Percentiles rank a stretch among this genome's conserved stretches.
phyloP scores from a whole-genome alignment of 2,888 invertebrate genomes.

The Leucophenga montana region DNA sequence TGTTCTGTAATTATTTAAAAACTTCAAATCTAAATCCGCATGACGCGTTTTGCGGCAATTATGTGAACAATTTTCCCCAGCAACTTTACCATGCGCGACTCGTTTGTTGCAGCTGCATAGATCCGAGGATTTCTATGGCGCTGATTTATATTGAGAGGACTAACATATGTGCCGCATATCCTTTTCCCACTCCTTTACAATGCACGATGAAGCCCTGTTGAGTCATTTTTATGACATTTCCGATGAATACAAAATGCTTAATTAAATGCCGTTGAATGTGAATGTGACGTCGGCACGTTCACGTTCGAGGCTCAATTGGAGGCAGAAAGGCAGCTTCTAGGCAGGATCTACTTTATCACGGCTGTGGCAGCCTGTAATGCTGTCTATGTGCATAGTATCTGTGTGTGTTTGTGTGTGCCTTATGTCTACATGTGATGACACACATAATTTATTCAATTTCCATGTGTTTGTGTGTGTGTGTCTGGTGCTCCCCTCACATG shows the following conservation, averaged over 20 bases:
- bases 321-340: conserved; percentile 42
- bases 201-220: background rate
- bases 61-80: background rate
- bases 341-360: conserved; percentile 20
- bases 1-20: conserved; percentile 24
- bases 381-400: background rate
- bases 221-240: conserved; percentile 63
- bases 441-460: conserved; percentile 68
- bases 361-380: conserved; percentile 13
- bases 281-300: background rate
- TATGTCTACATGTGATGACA: conserved; percentile 62
- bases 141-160: conserved; percentile 30
- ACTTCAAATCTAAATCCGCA: conserved; percentile 7
- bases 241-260: conserved; percentile 71
- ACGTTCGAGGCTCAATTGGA: conserved; percentile 17
- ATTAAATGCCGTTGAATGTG: conserved; percentile 62
- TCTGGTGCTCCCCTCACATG: conserved; percentile 7
- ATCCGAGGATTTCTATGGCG: background rate
- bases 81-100: background rate
- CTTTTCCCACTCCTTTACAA: conserved; percentile 27
- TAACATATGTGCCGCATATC: conserved; percentile 43
- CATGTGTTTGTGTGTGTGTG: conserved; percentile 40
- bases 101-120: background rate
- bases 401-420: conserved; percentile 16
- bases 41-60: conserved; percentile 4